Percentiles rank a stretch among this genome's conserved stretches.
Evolutionary conservation across 2,113 vertebrate species (phyloP).

Genomic region (Nannospalax galili): DNA sequence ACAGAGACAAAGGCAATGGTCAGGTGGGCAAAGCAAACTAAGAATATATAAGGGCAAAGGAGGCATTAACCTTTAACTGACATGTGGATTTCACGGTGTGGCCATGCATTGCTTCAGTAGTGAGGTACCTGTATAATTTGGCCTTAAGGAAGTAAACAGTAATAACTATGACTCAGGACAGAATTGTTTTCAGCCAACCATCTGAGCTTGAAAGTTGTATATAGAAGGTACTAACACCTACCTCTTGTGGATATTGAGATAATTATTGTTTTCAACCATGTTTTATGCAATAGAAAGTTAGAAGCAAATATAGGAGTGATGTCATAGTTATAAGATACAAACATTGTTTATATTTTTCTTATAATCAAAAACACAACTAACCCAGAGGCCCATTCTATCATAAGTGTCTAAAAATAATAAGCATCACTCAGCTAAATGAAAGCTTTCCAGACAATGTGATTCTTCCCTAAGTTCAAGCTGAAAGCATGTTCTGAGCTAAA

Average conservation of each 20-base stretch:
- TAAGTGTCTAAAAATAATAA: not conserved
- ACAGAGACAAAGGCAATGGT: constrained; percentile 6
- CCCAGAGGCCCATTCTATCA: not conserved
- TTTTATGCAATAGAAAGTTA: constrained; percentile 37
- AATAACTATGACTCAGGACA: constrained; percentile 35
- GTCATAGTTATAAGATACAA: not conserved
- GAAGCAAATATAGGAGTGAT: not conserved
- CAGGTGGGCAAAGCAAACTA: not conserved
- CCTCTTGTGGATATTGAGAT: constrained; percentile 10
- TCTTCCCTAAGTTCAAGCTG: constrained; percentile 24
- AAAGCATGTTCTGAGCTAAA: not conserved
- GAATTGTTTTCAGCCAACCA: constrained; percentile 47
- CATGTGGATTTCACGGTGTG: not conserved
- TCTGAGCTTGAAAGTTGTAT: not conserved
- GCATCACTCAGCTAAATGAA: constrained; percentile 1
- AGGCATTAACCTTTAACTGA: constrained; percentile 10
- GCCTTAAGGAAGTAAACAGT: constrained; percentile 31
- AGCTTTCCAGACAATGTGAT: not conserved
- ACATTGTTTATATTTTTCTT: constrained; percentile 25
- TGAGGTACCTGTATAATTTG: not conserved
- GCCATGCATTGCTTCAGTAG: not conserved
- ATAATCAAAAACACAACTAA: not conserved
- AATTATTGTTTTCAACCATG: constrained; percentile 56
- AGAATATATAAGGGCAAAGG: not conserved
- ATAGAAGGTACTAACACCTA: constrained; percentile 23